A percentile compares a stretch with the other conserved stretches of the same genome.
These are phyloP conservation scores for Pseudanteris insignis DNA, from an alignment of 2,888 invertebrate species.

Conservation along the genomic window DNA sequence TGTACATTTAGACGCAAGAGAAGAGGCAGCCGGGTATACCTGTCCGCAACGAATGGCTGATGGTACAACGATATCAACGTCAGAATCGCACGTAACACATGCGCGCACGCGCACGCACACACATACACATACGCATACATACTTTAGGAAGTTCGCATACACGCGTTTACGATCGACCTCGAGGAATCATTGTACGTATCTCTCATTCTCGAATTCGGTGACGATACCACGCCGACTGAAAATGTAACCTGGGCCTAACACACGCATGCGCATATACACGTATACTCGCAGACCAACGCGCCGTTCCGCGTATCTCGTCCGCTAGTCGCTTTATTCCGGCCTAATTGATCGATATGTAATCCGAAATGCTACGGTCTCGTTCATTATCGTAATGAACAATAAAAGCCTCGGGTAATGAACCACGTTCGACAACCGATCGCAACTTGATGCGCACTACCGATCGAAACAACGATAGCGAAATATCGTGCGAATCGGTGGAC, in stretches of 20 bases:
- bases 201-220: conserved; percentile 61
- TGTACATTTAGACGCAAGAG: too few species aligned
- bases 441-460: conserved; percentile 22
- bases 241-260: conserved; percentile 25
- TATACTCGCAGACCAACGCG: too few species aligned
- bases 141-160: too few species aligned
- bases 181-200: conserved; percentile 63
- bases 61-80: too few species aligned
- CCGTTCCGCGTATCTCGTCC: conserved; percentile 46
- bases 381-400: conserved; percentile 61
- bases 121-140: conserved; percentile 36
- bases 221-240: conserved; percentile 49
- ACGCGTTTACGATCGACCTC: conserved; percentile 64
- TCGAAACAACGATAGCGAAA: conserved; percentile 40
- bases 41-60: too few species aligned
- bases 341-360: conserved; percentile 59
- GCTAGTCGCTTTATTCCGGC: conserved; percentile 29
- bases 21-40: too few species aligned
- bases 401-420: conserved; percentile 55
- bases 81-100: conserved; percentile 61
- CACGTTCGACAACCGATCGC: conserved; percentile 47
- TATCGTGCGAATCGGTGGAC: too few species aligned
- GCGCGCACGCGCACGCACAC: too few species aligned
- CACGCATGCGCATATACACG: conserved; percentile 22
- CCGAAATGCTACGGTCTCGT: conserved; percentile 51